Evolutionary conservation across 2,888 invertebrate species (phyloP).

Genomic region (Pammene aurita): DNA sequence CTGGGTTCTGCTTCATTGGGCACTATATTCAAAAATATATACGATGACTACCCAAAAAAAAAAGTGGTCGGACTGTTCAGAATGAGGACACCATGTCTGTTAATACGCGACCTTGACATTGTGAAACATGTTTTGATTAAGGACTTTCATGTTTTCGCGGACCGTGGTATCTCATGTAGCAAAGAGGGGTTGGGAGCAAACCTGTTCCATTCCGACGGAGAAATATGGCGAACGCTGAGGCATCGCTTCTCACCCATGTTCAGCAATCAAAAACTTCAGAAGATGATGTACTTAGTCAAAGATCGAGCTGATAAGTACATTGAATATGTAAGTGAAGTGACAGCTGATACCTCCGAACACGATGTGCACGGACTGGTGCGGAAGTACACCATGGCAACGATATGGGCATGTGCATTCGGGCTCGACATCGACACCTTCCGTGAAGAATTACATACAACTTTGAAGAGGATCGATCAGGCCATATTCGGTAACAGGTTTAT

Average conservation of each 20-base stretch:
- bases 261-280: not conserved
- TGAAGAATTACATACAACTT: not conserved
- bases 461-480: not conserved
- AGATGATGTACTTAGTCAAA: not conserved
- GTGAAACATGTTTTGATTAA: not conserved
- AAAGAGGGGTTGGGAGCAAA: not conserved
- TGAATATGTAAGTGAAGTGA: not conserved
- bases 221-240: not conserved
- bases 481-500: not conserved
- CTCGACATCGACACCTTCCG: not conserved
- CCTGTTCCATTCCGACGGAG: not conserved
- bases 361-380: not conserved
- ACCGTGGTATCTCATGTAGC: not conserved
- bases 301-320: not conserved
- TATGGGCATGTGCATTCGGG: not conserved
- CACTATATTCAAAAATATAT: not conserved
- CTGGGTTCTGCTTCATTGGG: not conserved
- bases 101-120: not conserved
- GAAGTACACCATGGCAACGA: not conserved
- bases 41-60: not conserved
- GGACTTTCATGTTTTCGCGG: not conserved
- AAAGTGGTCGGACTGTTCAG: not conserved
- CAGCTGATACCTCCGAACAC: not conserved
- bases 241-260: not conserved
- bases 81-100: not conserved